Evolutionary conservation across 2,113 vertebrate species (phyloP).

Genomic region (Sitta europaea): DNA sequence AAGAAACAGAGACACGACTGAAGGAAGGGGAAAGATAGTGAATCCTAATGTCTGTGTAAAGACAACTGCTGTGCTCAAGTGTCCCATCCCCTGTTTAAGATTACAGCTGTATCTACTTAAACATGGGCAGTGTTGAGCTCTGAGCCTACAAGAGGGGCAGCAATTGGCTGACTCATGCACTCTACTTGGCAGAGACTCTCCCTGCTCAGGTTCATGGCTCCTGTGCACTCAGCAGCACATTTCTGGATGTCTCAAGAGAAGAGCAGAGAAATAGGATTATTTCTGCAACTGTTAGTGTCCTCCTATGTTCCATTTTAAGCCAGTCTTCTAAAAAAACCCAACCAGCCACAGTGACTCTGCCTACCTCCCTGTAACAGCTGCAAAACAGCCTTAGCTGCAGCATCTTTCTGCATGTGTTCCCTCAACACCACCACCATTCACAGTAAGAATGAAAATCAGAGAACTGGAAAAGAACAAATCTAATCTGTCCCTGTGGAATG

Average conservation of each 20-base stretch:
- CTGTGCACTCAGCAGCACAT: neutral
- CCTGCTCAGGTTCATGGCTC: fast-evolving
- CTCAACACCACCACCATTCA: neutral
- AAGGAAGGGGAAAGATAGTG: neutral
- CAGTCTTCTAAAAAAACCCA: neutral
- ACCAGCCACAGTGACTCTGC: neutral
- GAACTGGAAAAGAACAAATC: neutral
- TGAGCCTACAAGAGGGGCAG: neutral
- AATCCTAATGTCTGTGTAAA: neutral
- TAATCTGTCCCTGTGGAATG: neutral
- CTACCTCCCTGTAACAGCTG: neutral
- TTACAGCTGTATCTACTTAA: neutral
- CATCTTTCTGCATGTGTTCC: neutral
- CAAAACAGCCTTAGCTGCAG: neutral
- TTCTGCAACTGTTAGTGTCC: neutral
- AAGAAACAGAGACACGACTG: neutral
- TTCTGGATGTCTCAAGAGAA: neutral
- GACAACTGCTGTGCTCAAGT: neutral
- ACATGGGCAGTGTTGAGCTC: neutral
- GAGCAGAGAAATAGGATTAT: neutral
- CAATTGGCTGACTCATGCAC: neutral
- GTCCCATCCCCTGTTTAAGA: neutral
- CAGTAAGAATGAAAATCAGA: neutral
- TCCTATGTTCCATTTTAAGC: neutral
- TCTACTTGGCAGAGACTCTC: neutral